Percentiles rank a stretch among this genome's conserved stretches.
Evolutionary conservation across 2,888 invertebrate species (phyloP).

Genomic region (Tetragonisca angustula): DNA sequence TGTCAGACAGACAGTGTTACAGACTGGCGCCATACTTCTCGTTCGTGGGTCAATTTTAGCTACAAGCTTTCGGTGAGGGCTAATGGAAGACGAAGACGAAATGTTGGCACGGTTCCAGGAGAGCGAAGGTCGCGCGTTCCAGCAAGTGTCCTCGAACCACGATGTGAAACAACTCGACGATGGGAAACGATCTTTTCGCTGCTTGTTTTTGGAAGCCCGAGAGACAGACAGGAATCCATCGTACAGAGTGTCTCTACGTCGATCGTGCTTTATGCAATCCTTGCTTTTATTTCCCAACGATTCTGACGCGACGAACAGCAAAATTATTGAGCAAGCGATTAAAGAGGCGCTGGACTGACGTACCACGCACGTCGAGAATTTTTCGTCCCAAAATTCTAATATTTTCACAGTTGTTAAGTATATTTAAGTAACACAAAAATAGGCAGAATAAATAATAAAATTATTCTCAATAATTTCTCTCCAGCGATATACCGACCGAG

Average conservation of each 20-base stretch:
- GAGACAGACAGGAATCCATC: neutral
- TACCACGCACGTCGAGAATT: no score
- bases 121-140: conserved; percentile 52
- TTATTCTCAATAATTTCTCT: no score
- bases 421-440: no score
- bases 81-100: conserved; percentile 47
- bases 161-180: conserved; percentile 17
- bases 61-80: conserved; percentile 8
- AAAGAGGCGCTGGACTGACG: no score
- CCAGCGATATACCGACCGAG: no score
- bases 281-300: neutral
- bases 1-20: conserved; percentile 24
- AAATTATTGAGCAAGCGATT: neutral
- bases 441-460: no score
- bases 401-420: no score
- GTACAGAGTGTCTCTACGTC: neutral
- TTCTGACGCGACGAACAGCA: neutral
- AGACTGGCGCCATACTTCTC: conserved; percentile 48
- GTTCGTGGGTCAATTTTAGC: conserved; percentile 53
- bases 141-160: conserved; percentile 35
- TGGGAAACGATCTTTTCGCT: neutral
- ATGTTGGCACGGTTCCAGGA: conserved; percentile 59
- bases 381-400: no score
- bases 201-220: neutral
- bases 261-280: neutral